Conservation (phyloP, 2,797 vertebrate species). For the Sebastes matsubarae region DNA sequence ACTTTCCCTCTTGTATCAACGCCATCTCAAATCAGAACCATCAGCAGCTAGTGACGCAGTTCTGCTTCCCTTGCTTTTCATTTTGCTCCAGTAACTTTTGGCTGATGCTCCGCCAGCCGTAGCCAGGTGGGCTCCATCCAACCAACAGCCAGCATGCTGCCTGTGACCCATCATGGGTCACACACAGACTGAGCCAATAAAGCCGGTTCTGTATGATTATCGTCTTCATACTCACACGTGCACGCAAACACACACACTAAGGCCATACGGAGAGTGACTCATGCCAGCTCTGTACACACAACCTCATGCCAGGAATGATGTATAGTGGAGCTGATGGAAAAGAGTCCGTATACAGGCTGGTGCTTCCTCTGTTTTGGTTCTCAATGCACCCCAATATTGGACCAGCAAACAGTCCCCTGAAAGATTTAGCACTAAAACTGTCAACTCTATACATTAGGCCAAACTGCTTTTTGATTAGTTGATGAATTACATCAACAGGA, state of each 20-base stretch:
- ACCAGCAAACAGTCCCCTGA: background rate
- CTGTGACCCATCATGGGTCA: conserved; percentile 45
- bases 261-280: conserved; percentile 52
- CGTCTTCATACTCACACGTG: conserved; percentile 40
- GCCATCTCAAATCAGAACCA: conserved; percentile 27
- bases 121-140: conserved; percentile 69
- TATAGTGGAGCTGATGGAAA: conserved; percentile 24
- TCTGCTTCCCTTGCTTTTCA: conserved; percentile 50
- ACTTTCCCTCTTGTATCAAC: background rate
- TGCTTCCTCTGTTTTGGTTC: conserved; percentile 33
- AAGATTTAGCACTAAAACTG: background rate
- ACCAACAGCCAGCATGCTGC: conserved; percentile 53
- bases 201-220: conserved; percentile 53
- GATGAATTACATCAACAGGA: background rate
- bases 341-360: conserved; percentile 8
- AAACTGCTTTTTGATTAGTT: background rate
- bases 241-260: conserved; percentile 44
- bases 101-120: conserved; percentile 24
- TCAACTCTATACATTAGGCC: background rate
- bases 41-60: conserved; percentile 52
- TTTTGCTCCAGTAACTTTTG: conserved; percentile 60
- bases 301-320: conserved; percentile 32
- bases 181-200: conserved; percentile 57
- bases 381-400: background rate
- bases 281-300: conserved; percentile 57